Evolutionary conservation across 2,113 vertebrate species (phyloP).

Genomic region (Nestor notabilis): DNA sequence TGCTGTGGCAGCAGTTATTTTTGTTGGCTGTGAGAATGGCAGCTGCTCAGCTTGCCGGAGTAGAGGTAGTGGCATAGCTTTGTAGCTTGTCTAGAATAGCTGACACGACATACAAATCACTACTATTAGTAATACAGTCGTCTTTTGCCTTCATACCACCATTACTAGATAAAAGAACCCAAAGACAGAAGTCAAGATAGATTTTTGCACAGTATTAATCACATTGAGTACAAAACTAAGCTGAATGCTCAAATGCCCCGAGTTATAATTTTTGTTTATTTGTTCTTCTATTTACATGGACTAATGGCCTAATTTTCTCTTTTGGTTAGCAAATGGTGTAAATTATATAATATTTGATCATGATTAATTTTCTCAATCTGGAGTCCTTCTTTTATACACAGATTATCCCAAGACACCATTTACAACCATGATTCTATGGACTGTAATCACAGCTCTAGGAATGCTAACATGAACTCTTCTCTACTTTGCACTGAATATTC

Average conservation of each 20-base stretch:
- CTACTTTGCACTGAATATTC: constrained; percentile 71
- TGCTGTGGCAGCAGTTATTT: background rate
- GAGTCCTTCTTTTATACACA: constrained; percentile 34
- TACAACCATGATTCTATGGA: constrained; percentile 6
- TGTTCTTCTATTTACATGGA: constrained; percentile 5
- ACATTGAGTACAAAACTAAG: background rate
- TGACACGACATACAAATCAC: background rate
- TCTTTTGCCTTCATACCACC: background rate
- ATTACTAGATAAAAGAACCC: background rate
- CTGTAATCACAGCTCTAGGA: constrained; percentile 53
- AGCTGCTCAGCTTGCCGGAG: constrained; percentile 40
- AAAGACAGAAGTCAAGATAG: background rate
- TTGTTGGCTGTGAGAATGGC: constrained; percentile 2
- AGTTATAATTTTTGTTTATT: background rate
- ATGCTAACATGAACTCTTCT: constrained; percentile 57
- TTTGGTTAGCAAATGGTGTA: constrained; percentile 17
- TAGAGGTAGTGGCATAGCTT: background rate
- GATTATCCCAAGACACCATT: constrained; percentile 56
- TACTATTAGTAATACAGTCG: background rate
- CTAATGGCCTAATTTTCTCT: constrained; percentile 30
- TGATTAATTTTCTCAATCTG: constrained; percentile 65
- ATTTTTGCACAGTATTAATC: background rate
- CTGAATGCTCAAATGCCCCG: background rate
- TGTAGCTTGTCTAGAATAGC: background rate
- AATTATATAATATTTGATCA: constrained; percentile 45